These are phyloP conservation scores for Philypnodon macrostomus DNA, from an alignment of 2,797 vertebrate species.

Conservation along the genomic window DNA sequence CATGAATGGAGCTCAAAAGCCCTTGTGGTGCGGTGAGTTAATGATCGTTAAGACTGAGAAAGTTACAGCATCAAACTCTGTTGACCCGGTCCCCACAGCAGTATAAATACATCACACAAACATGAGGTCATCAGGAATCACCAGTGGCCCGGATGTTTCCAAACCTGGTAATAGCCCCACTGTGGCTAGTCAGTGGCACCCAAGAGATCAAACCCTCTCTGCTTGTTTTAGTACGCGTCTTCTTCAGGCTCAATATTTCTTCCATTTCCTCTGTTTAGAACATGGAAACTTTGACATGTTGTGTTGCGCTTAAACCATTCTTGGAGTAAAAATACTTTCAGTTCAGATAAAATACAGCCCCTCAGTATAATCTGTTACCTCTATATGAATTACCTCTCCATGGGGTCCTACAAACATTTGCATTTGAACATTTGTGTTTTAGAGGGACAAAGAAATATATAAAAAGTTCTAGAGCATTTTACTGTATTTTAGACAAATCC, in stretches of 20 bases:
- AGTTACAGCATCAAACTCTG: conserved; percentile 64
- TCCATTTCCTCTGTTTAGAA: conserved; percentile 36
- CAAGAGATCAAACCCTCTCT: conserved; percentile 61
- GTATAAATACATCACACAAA: conserved; percentile 65
- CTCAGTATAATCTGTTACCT: too few species aligned
- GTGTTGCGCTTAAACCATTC: conserved; percentile 42
- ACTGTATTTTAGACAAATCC: conserved; percentile 12
- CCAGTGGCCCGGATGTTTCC: conserved; percentile 71
- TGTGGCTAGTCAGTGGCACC: conserved; percentile 67
- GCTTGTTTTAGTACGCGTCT: conserved; percentile 69
- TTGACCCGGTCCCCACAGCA: conserved; percentile 58
- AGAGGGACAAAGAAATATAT: not conserved
- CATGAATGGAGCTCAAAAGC: conserved; percentile 23
- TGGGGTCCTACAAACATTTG: not conserved
- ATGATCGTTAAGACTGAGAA: conserved; percentile 56
- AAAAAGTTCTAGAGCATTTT: not conserved
- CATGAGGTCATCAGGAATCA: conserved; percentile 74
- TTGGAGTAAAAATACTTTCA: conserved; percentile 26
- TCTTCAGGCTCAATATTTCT: conserved; percentile 41
- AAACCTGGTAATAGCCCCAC: conserved; percentile 68
- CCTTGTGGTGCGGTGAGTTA: conserved; percentile 44
- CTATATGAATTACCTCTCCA: conserved; percentile 6
- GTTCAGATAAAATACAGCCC: too few species aligned
- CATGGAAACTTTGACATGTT: conserved; percentile 66
- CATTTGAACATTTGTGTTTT: conserved; percentile 38